A percentile compares a stretch with the other conserved stretches of the same genome.
Evolutionary conservation across 2,888 invertebrate species (phyloP).

Genomic region (Clitarchus hookeri): DNA sequence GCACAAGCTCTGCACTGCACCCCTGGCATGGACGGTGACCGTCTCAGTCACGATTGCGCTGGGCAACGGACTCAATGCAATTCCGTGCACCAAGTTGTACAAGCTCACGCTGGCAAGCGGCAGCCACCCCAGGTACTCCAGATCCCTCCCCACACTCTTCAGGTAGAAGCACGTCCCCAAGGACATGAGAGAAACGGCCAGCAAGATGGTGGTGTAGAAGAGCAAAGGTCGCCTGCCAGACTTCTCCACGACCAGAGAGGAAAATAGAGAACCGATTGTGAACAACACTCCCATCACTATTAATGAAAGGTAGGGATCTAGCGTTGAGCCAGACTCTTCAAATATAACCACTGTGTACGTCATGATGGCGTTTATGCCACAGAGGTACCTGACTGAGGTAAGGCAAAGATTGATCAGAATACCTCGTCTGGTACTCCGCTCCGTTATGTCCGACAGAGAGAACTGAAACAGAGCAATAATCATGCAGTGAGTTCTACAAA

Average conservation of each 20-base stretch:
- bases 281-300: too few relatives aligned
- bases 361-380: slow-evolving; percentile 56
- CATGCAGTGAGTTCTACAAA: too few relatives aligned
- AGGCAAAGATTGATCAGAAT: slow-evolving; percentile 52
- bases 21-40: neutral
- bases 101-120: neutral
- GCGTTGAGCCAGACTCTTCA: slow-evolving; percentile 45
- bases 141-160: neutral
- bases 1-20: neutral
- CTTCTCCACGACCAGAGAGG: too few relatives aligned
- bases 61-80: neutral
- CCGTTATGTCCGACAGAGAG: slow-evolving; percentile 47
- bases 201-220: too few relatives aligned
- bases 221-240: too few relatives aligned
- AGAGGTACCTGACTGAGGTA: slow-evolving; percentile 54
- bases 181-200: neutral
- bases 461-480: slow-evolving; percentile 45
- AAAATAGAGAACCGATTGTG: too few relatives aligned
- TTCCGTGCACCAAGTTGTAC: neutral
- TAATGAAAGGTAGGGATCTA: too few relatives aligned
- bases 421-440: slow-evolving; percentile 52
- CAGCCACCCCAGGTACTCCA: neutral
- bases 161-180: neutral
- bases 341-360: slow-evolving; percentile 51
- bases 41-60: neutral